Evolutionary conservation across 1,140 invertebrate species (phyloP).

Genomic region (Drosophila leontia): DNA sequence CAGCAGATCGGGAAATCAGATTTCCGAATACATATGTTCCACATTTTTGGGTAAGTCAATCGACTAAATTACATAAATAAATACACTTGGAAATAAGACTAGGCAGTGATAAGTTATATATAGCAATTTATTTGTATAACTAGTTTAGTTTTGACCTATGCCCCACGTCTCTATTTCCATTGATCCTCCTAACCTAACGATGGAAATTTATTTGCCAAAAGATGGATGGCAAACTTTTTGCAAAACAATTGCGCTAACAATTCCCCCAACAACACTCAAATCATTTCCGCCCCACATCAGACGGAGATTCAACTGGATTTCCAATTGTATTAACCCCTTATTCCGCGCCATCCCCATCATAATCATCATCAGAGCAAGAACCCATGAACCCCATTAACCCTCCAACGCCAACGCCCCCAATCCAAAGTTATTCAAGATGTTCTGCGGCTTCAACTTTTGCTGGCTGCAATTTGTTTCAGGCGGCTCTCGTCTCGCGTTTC

Average conservation of each 20-base stretch:
- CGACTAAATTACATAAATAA: neutral
- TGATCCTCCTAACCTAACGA: slow-evolving; percentile 4
- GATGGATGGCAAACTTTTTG: slow-evolving; percentile 32
- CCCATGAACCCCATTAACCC: neutral
- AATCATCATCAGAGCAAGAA: slow-evolving; percentile 21
- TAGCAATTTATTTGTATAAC: neutral
- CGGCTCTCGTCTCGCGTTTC: slow-evolving; percentile 9
- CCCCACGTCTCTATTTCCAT: neutral
- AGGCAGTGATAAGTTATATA: neutral
- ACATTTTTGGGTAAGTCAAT: slow-evolving; percentile 97
- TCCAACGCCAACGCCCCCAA: neutral
- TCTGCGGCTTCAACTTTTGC: slow-evolving; percentile 51
- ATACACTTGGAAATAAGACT: no score
- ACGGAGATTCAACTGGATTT: slow-evolving; percentile 20
- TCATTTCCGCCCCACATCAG: slow-evolving; percentile 18
- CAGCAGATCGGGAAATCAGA: slow-evolving; percentile 99
- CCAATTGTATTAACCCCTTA: slow-evolving; percentile 24
- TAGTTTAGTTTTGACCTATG: neutral
- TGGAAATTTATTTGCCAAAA: slow-evolving; percentile 19
- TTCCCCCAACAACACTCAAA: slow-evolving; percentile 26
- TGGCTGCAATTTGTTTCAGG: slow-evolving; percentile 44
- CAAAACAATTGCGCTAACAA: slow-evolving; percentile 41
- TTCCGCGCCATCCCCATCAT: slow-evolving; percentile 29
- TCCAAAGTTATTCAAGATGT: slow-evolving; percentile 60
- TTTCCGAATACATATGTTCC: slow-evolving; percentile 99